Evolutionary conservation across 1,140 invertebrate species (phyloP).

Genomic region (Nasonia longicornis): DNA sequence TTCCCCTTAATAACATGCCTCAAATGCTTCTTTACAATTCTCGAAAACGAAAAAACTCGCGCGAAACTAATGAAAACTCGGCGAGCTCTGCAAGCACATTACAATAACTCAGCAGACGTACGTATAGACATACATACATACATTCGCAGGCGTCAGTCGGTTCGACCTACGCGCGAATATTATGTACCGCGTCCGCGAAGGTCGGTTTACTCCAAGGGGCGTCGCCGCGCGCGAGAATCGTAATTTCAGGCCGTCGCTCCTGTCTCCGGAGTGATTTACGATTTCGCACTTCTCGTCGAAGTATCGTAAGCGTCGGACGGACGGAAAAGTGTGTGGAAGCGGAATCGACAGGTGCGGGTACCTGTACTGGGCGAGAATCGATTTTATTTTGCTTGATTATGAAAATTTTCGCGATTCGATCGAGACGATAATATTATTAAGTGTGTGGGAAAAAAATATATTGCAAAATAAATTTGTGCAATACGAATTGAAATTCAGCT

Average conservation of each 20-base stretch:
- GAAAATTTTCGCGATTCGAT: neutral
- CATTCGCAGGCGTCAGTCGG: neutral
- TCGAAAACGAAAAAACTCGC: neutral
- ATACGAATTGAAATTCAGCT: too few relatives aligned
- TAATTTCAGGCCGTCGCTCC: slow-evolving; percentile 1
- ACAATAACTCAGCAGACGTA: neutral
- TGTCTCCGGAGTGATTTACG: slow-evolving; percentile 6
- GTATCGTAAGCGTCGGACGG: neutral
- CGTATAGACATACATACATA: too few relatives aligned
- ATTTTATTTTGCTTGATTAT: too few relatives aligned
- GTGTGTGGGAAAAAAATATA: too few relatives aligned
- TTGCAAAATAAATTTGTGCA: neutral
- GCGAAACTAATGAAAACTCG: neutral
- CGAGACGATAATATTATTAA: too few relatives aligned
- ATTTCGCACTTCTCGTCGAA: neutral
- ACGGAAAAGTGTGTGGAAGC: neutral
- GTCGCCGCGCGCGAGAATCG: neutral
- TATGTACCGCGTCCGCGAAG: neutral
- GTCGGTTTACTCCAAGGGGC: slow-evolving; percentile 15
- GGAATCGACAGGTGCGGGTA: neutral
- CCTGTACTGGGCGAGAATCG: neutral
- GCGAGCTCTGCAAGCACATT: neutral
- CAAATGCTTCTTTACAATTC: too few relatives aligned
- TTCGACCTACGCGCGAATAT: slow-evolving; percentile 6
- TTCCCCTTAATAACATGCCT: neutral